A percentile compares a stretch with the other conserved stretches of the same genome.
Evolutionary conservation across 1,140 invertebrate genomes (phyloP).

Genomic region (Meloidogyne chitwoodi): DNA sequence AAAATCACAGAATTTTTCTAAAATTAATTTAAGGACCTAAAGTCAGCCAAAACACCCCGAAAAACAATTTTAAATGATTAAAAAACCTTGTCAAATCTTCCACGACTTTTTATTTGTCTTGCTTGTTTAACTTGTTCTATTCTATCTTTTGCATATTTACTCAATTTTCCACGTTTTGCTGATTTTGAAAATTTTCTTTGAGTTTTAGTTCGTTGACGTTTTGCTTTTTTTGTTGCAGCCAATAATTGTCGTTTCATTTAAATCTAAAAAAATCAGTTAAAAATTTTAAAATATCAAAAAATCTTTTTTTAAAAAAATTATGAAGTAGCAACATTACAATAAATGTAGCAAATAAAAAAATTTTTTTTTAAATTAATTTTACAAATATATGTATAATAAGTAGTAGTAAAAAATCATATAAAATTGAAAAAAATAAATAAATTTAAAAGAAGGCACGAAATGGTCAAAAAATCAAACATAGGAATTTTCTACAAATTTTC

Average conservation of each 20-base stretch:
- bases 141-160: neutral
- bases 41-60: neutral
- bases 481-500: too few relatives aligned
- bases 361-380: too few relatives aligned
- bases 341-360: too few relatives aligned
- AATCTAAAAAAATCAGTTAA: neutral
- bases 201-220: slow-evolving; percentile 6
- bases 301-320: too few relatives aligned
- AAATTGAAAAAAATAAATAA: too few relatives aligned
- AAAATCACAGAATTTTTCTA: neutral
- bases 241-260: neutral
- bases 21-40: neutral
- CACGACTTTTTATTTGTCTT: neutral
- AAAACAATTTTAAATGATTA: neutral
- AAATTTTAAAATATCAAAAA: neutral
- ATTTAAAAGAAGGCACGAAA: too few relatives aligned
- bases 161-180: slow-evolving; percentile 5
- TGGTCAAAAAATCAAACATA: too few relatives aligned
- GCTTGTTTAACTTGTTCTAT: slow-evolving; percentile 2
- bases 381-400: too few relatives aligned
- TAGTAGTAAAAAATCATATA: too few relatives aligned
- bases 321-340: too few relatives aligned
- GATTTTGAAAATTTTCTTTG: slow-evolving; percentile 13
- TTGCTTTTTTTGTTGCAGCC: neutral
- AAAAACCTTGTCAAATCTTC: neutral